phyloP scores from a whole-genome alignment of 2,113 vertebrate species.

The Psittacula cyanocephala region DNA sequence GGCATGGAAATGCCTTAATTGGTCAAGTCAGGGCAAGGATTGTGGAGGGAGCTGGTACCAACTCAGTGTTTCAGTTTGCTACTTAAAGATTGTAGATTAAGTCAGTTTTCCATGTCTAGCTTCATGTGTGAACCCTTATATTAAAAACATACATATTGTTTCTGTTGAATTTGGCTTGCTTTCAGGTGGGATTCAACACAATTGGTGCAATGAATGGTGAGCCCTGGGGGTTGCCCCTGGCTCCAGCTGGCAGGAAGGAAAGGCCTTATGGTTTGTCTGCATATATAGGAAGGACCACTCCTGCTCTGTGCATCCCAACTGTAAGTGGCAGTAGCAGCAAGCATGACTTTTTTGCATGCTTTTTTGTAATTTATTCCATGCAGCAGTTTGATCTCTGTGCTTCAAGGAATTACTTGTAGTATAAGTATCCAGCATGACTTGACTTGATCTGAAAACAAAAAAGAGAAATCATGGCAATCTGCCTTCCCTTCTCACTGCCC shows the following conservation, averaged over 20 bases:
- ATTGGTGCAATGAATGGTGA: fast-evolving
- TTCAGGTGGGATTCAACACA: background rate
- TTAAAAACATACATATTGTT: background rate
- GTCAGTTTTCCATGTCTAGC: background rate
- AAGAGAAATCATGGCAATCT: background rate
- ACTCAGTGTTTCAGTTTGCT: background rate
- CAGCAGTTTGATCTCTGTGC: background rate
- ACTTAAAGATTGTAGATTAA: background rate
- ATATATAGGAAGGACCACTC: background rate
- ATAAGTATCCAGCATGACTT: background rate
- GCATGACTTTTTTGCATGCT: background rate
- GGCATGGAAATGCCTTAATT: background rate
- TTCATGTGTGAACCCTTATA: background rate
- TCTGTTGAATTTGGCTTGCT: background rate
- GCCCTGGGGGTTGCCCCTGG: fast-evolving
- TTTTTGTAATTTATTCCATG: background rate
- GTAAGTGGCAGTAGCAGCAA: background rate
- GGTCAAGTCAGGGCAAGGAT: background rate
- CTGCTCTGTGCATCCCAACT: background rate
- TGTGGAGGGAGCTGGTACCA: background rate
- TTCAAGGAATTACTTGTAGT: background rate
- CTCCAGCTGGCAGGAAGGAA: background rate
- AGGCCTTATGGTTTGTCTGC: background rate
- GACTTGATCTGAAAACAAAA: background rate
- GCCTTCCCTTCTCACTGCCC: background rate